phyloP scores from a whole-genome alignment of 2,888 invertebrate species.

The Zhuqinia jingwanae region DNA sequence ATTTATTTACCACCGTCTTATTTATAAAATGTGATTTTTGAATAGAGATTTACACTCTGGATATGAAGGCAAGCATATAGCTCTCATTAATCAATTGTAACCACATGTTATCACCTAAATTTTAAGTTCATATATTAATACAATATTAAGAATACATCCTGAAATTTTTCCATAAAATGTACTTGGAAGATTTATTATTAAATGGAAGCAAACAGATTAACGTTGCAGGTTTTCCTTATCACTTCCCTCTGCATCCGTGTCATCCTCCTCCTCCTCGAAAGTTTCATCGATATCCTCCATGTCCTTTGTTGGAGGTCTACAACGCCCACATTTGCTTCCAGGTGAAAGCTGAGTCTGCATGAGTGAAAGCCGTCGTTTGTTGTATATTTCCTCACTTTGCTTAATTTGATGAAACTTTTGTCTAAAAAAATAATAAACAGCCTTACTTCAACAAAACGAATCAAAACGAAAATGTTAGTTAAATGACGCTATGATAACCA shows the following conservation, averaged over 20 bases:
- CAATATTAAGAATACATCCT: too few species aligned
- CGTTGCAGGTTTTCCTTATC: conserved; percentile 43
- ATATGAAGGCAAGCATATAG: too few species aligned
- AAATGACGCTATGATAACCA: too few species aligned
- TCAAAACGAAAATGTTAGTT: too few species aligned
- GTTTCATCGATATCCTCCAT: conserved; percentile 68
- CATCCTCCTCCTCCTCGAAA: conserved; percentile 53
- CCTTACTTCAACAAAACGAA: not conserved
- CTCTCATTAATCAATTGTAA: too few species aligned
- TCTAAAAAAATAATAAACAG: conserved; percentile 27
- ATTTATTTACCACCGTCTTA: too few species aligned
- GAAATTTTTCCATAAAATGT: not conserved
- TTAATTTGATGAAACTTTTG: not conserved
- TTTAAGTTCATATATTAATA: too few species aligned
- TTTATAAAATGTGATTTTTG: too few species aligned
- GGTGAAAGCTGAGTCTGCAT: conserved; percentile 39
- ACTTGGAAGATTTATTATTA: not conserved
- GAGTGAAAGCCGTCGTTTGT: conserved; percentile 46
- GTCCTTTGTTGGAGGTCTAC: conserved; percentile 52
- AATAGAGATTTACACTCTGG: too few species aligned
- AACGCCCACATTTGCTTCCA: conserved; percentile 31
- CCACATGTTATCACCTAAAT: too few species aligned
- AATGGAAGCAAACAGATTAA: not conserved
- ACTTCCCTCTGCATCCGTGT: conserved; percentile 10
- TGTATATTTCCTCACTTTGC: conserved; percentile 22